Conservation (phyloP, 2,888 invertebrate species). For the Zootermopsis nevadensis region DNA sequence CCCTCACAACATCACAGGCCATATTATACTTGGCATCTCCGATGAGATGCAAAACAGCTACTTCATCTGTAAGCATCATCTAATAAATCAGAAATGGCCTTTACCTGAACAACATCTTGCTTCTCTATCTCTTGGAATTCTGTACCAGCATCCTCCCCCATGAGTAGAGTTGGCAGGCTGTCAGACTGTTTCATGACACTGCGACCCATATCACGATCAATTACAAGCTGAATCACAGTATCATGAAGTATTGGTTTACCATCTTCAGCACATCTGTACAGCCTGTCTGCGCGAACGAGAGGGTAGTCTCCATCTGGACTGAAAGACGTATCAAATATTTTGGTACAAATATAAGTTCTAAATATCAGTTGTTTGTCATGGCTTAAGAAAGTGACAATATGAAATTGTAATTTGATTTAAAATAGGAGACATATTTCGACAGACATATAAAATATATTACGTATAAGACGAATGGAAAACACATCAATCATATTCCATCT, state of each 20-base stretch:
- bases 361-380: too few species aligned
- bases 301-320: slow-evolving; percentile 39
- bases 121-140: slow-evolving; percentile 51
- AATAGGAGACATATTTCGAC: too few species aligned
- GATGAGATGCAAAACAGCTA: too few species aligned
- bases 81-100: not conserved
- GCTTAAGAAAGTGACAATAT: too few species aligned
- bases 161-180: slow-evolving; percentile 59
- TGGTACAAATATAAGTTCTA: too few species aligned
- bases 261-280: slow-evolving; percentile 78
- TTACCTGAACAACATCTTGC: slow-evolving; percentile 53
- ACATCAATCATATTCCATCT: too few species aligned
- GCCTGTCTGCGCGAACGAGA: slow-evolving; percentile 72
- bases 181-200: slow-evolving; percentile 58
- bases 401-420: too few species aligned
- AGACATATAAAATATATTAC: too few species aligned
- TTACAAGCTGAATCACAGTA: slow-evolving; percentile 80
- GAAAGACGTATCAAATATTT: slow-evolving; percentile 13
- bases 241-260: slow-evolving; percentile 92
- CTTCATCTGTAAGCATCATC: too few species aligned
- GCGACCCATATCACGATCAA: slow-evolving; percentile 65
- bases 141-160: slow-evolving; percentile 58
- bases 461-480: too few species aligned
- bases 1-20: too few species aligned
- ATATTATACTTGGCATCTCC: too few species aligned